These are phyloP conservation scores for Melanotaenia trifasciata DNA, from an alignment of 2,797 vertebrate species.

Conservation along the genomic window DNA sequence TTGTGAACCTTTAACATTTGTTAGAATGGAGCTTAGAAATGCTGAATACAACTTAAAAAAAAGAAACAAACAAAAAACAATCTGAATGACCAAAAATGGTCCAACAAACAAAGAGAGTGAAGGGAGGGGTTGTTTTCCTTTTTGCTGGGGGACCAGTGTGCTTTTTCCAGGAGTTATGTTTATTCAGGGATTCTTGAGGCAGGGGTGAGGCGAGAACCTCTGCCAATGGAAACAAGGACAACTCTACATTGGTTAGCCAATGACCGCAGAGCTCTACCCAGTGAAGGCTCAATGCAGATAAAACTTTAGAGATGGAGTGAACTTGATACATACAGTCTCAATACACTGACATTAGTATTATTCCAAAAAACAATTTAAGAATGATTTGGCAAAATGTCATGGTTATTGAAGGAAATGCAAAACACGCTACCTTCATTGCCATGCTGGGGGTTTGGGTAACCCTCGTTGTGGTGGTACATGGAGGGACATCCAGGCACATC, in stretches of 20 bases:
- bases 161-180: slow-evolving; percentile 82
- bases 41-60: slow-evolving; percentile 10
- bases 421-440: slow-evolving; percentile 79
- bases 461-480: slow-evolving; percentile 88
- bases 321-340: slow-evolving; percentile 10
- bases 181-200: slow-evolving; percentile 81
- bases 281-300: slow-evolving; percentile 48
- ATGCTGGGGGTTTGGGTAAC: slow-evolving; percentile 84
- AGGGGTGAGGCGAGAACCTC: slow-evolving; percentile 67
- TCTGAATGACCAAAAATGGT: slow-evolving; percentile 62
- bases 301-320: slow-evolving; percentile 38
- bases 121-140: slow-evolving; percentile 71
- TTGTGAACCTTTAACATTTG: slow-evolving; percentile 1
- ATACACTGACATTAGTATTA: not conserved
- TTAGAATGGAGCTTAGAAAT: not conserved
- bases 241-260: slow-evolving; percentile 75
- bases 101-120: slow-evolving; percentile 63
- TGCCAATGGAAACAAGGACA: slow-evolving; percentile 83
- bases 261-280: slow-evolving; percentile 75
- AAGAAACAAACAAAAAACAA: slow-evolving; percentile 49
- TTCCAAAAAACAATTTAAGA: too few relatives aligned
- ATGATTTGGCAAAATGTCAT: not conserved
- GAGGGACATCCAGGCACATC: slow-evolving; percentile 92
- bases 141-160: slow-evolving; percentile 63
- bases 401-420: not conserved